Evolutionary conservation across 2,797 vertebrate genomes (phyloP).

Genomic region (Nyctalus aviator): DNA sequence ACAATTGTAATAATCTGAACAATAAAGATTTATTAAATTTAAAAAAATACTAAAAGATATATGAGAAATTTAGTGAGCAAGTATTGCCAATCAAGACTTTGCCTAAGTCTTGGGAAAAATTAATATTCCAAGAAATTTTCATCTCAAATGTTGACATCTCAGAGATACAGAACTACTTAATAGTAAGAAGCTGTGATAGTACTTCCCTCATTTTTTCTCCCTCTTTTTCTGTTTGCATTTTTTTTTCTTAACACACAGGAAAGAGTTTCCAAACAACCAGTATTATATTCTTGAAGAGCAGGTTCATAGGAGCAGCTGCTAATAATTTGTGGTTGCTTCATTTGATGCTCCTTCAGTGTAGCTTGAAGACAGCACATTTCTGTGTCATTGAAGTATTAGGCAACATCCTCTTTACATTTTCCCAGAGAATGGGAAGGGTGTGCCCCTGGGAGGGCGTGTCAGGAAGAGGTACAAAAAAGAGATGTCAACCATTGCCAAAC

Average conservation of each 20-base stretch:
- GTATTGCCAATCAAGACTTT: neutral
- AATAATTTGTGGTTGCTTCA: slow-evolving; percentile 47
- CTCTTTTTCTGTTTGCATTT: neutral
- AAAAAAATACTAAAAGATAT: neutral
- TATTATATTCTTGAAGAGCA: neutral
- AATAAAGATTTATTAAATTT: no score
- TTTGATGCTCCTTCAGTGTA: slow-evolving; percentile 23
- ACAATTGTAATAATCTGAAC: no score
- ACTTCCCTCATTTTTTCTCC: neutral
- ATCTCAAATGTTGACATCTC: slow-evolving; percentile 26
- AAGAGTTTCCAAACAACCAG: slow-evolving; percentile 11
- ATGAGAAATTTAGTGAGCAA: neutral
- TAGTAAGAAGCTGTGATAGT: neutral
- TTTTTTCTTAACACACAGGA: neutral
- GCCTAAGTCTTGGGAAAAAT: neutral
- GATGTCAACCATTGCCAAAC: neutral
- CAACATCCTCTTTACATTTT: slow-evolving; percentile 12
- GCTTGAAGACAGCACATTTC: slow-evolving; percentile 18
- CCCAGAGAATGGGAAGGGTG: neutral
- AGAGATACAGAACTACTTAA: neutral
- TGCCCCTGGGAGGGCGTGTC: neutral
- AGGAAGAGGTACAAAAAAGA: slow-evolving; percentile 16
- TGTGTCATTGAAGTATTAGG: slow-evolving; percentile 5
- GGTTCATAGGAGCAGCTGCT: slow-evolving; percentile 39
- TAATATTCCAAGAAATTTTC: neutral